phyloP scores from a whole-genome alignment of 2,797 vertebrate species.

The Enteromius thamalakanensis region DNA sequence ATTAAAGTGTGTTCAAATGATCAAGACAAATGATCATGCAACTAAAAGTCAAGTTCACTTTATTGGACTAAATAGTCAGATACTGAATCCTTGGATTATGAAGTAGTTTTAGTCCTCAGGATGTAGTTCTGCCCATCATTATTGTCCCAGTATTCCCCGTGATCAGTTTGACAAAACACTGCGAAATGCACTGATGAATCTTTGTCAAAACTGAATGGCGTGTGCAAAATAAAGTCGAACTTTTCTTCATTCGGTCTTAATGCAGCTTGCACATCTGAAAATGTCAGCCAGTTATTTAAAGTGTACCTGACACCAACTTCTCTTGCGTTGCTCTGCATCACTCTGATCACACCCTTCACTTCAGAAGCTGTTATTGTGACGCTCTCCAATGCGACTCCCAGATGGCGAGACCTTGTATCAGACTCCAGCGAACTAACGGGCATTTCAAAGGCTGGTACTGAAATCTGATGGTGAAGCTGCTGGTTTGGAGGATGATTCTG shows the following conservation, averaged over 20 bases:
- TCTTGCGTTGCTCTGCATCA: conserved; percentile 58
- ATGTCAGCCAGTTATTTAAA: conserved; percentile 81
- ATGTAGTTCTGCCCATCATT: conserved; percentile 78
- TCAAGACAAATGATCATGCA: background rate
- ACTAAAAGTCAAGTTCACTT: background rate
- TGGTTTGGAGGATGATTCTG: conserved; percentile 61
- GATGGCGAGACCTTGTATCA: conserved; percentile 61
- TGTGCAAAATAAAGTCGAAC: conserved; percentile 71
- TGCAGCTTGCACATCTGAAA: conserved; percentile 72
- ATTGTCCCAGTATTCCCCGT: conserved; percentile 79
- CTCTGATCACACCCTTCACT: conserved; percentile 56
- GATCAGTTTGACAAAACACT: conserved; percentile 69
- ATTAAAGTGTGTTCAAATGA: background rate
- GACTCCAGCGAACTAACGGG: conserved; percentile 18
- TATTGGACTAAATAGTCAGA: background rate
- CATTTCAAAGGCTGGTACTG: conserved; percentile 38
- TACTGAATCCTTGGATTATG: background rate
- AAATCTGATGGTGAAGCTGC: conserved; percentile 16
- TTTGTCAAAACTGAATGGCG: conserved; percentile 67
- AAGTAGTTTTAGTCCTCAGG: conserved; percentile 50
- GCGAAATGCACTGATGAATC: conserved; percentile 76
- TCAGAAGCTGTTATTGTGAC: conserved; percentile 61
- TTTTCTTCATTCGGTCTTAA: conserved; percentile 39
- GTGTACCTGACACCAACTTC: conserved; percentile 78
- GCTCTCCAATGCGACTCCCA: conserved; percentile 76